A percentile compares a stretch with the other conserved stretches of the same genome.
Evolutionary conservation across 1,140 invertebrate species (phyloP).

Genomic region (Drosophila melanogaster): DNA sequence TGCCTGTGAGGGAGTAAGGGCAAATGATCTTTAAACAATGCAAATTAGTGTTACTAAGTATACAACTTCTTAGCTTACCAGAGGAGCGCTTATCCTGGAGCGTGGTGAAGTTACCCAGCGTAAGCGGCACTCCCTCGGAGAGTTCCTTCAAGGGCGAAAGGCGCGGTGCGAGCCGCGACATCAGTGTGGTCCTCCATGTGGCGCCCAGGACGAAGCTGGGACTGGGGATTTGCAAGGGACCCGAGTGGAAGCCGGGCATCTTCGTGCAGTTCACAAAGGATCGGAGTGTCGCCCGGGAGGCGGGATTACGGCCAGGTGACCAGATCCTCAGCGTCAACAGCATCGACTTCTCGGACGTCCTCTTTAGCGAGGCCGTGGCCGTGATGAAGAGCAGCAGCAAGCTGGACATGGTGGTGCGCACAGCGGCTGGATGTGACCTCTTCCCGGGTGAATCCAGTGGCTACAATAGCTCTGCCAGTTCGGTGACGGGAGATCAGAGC

Average conservation of each 20-base stretch:
- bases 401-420: slow-evolving; percentile 89
- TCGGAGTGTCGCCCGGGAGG: slow-evolving; percentile 93
- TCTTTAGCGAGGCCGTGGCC: slow-evolving; percentile 92
- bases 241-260: slow-evolving; percentile 93
- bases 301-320: slow-evolving; percentile 95
- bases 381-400: slow-evolving; percentile 91
- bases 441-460: slow-evolving; percentile 92
- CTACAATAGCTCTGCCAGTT: slow-evolving; percentile 92
- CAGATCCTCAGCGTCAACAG: slow-evolving; percentile 97
- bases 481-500: slow-evolving; percentile 90
- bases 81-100: slow-evolving; percentile 77
- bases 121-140: slow-evolving; percentile 75
- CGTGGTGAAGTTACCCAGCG: slow-evolving; percentile 73
- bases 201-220: slow-evolving; percentile 89
- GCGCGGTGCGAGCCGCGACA: slow-evolving; percentile 82
- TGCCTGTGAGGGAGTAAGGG: slow-evolving; percentile 95
- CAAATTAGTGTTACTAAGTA: not conserved
- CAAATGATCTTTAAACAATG: not conserved
- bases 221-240: slow-evolving; percentile 93
- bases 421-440: slow-evolving; percentile 90
- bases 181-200: slow-evolving; percentile 88
- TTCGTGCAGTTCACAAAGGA: slow-evolving; percentile 96
- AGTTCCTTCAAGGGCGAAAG: slow-evolving; percentile 67
- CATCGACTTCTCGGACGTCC: slow-evolving; percentile 90
- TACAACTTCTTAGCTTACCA: slow-evolving; percentile 42